Evolutionary conservation across 2,113 vertebrate genomes (phyloP), one percentile per base, ranked within the genome.

Genomic region (Neodon shergylaensis): DNA sequence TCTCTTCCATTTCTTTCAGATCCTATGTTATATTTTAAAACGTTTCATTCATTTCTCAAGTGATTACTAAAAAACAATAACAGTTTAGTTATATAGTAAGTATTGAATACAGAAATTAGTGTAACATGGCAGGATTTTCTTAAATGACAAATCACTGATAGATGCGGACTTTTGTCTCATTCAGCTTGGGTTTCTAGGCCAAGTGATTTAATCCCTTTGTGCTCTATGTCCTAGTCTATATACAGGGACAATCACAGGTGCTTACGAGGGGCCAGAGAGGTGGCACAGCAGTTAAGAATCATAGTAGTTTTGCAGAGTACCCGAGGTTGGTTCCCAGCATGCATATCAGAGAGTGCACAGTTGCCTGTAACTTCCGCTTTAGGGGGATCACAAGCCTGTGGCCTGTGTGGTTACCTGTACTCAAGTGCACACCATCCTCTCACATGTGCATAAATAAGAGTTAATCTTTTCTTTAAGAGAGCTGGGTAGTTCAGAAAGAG

Each of bases 1-100:
- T 2, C 31, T 3, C 8, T 3, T 83, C 28, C 0, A 28, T 42
- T 17, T 63, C 54, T 28, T 63, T 39, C n/a, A 42, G 90, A 26
- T 78, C 8, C 19, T 24, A 78, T n/a, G 39, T 36, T 39, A 79
- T 70, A 77, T 7, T 86, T 96, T 17, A 42, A 81, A 61, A 83
- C 61, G 83, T 90, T 86, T 36, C 4, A 49, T 86, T 92, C n/a
- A 94, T 96, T 90, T 90, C 17, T 84, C 36, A 61, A 54, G 8
- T 94, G n/a, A 70, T 28, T 91, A 33, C 65, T 72, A 77, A 39
- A 85, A 89, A 81, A 26, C 42, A 88, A 76, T 3, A 49, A 33
- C 28, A 85, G 39, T 82, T 77, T 87, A 91, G 68, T 87, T 73
- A 63, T 47, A 2, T 47, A 39, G 1, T 33, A 17, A 65, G 19